A percentile compares a stretch with the other conserved stretches of the same genome.
Evolutionary conservation across 2,797 vertebrate species (phyloP).

Genomic region (Miichthys miiuy): DNA sequence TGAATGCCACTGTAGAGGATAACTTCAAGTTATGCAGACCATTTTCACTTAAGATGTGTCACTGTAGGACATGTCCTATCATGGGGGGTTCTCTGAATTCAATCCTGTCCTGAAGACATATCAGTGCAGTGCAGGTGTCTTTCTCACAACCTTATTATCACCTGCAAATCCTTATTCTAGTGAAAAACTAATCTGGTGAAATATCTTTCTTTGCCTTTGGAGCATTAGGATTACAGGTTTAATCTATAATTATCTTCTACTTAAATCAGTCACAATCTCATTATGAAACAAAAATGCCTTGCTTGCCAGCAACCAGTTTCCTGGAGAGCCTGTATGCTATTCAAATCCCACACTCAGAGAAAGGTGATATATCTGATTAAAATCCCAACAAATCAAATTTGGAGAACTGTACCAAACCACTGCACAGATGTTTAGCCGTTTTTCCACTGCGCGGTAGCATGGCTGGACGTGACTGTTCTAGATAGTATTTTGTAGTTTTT

Average conservation of each 20-base stretch:
- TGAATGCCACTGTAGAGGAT: constrained; percentile 32
- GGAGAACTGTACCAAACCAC: constrained; percentile 7
- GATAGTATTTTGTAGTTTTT: no score
- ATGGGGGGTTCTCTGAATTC: constrained; percentile 34
- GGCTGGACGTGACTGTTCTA: no score
- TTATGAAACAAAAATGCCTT: constrained; percentile 58
- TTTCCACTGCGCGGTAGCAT: no score
- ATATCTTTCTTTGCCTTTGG: constrained; percentile 65
- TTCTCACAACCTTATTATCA: constrained; percentile 53
- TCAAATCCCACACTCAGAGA: constrained; percentile 34
- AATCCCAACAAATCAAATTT: constrained; percentile 60
- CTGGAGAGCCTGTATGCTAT: constrained; percentile 37
- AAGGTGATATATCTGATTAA: constrained; percentile 46
- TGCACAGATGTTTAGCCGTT: neutral
- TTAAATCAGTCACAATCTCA: constrained; percentile 77
- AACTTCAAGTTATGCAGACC: constrained; percentile 44
- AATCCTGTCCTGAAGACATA: constrained; percentile 48
- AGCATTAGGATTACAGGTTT: constrained; percentile 74
- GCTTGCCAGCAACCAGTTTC: constrained; percentile 48
- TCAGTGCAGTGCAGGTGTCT: constrained; percentile 33
- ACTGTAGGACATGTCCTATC: constrained; percentile 29
- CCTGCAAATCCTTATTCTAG: constrained; percentile 55
- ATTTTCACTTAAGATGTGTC: constrained; percentile 30
- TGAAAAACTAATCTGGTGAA: constrained; percentile 61
- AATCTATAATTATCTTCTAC: constrained; percentile 74